Evolutionary conservation across 2,888 invertebrate genomes (phyloP).

Genomic region (Idaea dimidiata): DNA sequence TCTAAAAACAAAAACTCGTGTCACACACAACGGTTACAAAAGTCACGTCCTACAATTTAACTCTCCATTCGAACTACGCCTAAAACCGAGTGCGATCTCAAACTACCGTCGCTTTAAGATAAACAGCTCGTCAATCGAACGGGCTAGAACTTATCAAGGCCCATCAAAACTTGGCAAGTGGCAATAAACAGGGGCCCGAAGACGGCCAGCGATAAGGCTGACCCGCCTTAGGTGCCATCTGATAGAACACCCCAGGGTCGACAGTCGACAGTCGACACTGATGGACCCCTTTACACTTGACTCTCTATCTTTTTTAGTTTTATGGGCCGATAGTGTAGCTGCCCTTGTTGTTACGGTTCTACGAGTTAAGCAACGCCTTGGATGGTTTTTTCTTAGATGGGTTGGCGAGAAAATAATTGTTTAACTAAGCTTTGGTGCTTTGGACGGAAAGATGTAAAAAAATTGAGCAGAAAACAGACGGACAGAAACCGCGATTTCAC

Average conservation of each 20-base stretch:
- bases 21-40: too few species aligned
- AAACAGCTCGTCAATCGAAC: background rate
- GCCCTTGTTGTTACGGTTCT: too few species aligned
- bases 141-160: background rate
- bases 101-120: constrained; percentile 12
- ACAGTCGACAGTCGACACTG: too few species aligned
- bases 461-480: too few species aligned
- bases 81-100: background rate
- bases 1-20: too few species aligned
- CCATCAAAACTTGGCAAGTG: constrained; percentile 24
- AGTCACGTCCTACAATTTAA: background rate
- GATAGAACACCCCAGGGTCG: constrained; percentile 60
- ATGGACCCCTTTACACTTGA: constrained; percentile 50
- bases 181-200: constrained; percentile 32
- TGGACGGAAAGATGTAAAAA: too few species aligned
- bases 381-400: too few species aligned
- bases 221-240: constrained; percentile 55
- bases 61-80: background rate
- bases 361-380: too few species aligned
- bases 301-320: constrained; percentile 49
- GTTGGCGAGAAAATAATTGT: too few species aligned
- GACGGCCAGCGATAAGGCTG: constrained; percentile 32
- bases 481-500: too few species aligned
- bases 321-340: background rate
- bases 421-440: too few species aligned